Evolutionary conservation across 2,888 invertebrate species (phyloP).

Genomic region (Tipula confusa): DNA sequence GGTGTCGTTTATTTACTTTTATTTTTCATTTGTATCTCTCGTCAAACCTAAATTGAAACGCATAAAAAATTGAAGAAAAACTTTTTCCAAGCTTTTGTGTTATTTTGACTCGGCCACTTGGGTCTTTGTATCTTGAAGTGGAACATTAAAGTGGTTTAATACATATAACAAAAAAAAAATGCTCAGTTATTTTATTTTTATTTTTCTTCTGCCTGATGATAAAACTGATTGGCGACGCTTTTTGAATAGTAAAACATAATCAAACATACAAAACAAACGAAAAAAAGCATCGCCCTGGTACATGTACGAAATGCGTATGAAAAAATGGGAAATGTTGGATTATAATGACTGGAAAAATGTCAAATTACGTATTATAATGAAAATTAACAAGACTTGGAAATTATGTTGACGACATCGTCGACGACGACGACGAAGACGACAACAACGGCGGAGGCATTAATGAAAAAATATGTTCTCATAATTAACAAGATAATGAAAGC

Average conservation of each 20-base stretch:
- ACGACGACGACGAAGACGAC: neutral
- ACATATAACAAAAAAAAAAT: too few species aligned
- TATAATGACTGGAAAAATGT: conserved; percentile 3
- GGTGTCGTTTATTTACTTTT: neutral
- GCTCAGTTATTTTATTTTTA: conserved; percentile 3
- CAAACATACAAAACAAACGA: too few species aligned
- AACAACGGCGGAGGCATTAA: neutral
- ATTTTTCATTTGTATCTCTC: neutral
- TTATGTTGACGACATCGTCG: neutral
- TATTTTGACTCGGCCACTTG: neutral
- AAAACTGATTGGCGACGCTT: conserved; percentile 20
- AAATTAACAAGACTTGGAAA: neutral
- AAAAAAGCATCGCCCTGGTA: neutral
- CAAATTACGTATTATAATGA: neutral
- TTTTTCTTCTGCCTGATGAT: neutral
- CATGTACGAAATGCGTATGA: neutral
- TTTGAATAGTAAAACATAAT: neutral
- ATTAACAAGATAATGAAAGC: conserved; percentile 12
- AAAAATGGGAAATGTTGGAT: neutral
- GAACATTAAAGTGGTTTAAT: neutral
- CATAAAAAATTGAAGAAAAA: conserved; percentile 6
- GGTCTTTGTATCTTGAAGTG: neutral
- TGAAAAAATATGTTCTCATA: conserved; percentile 12
- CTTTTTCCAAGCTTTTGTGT: neutral
- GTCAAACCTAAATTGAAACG: conserved; percentile 9